Evolutionary conservation across 1,140 invertebrate species (phyloP).

Genomic region (Brachionus sp.): DNA sequence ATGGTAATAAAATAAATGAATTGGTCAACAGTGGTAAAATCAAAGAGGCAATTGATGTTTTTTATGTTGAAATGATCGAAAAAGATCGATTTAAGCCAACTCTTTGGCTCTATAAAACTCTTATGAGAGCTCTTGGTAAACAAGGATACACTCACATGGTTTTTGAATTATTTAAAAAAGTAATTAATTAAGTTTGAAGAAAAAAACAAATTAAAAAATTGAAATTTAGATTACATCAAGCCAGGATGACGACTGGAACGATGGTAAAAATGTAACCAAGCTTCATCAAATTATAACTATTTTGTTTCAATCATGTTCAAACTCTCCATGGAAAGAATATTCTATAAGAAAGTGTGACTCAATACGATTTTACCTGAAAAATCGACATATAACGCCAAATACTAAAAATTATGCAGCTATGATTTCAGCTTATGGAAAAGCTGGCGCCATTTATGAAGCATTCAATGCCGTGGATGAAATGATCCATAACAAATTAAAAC

Average conservation of each 20-base stretch:
- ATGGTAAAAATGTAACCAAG: background rate
- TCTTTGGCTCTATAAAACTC: slow-evolving; percentile 29
- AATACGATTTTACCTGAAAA: slow-evolving; percentile 19
- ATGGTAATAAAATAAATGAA: slow-evolving; percentile 34
- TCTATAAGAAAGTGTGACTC: slow-evolving; percentile 38
- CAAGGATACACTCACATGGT: slow-evolving; percentile 44
- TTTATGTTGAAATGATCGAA: slow-evolving; percentile 33
- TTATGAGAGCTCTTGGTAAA: slow-evolving; percentile 8
- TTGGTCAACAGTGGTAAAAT: slow-evolving; percentile 8
- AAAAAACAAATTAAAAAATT: background rate
- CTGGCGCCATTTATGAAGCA: slow-evolving; percentile 27
- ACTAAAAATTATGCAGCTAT: slow-evolving; percentile 21
- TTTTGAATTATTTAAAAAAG: slow-evolving; percentile 41
- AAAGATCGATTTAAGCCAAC: slow-evolving; percentile 34
- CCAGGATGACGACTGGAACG: slow-evolving; percentile 28
- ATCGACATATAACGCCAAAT: slow-evolving; percentile 32
- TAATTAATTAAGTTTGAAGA: background rate
- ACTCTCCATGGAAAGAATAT: slow-evolving; percentile 35
- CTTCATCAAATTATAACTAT: slow-evolving; percentile 35
- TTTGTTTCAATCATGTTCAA: slow-evolving; percentile 29
- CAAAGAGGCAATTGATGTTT: slow-evolving; percentile 25
- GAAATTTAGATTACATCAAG: background rate
- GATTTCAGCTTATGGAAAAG: slow-evolving; percentile 35
- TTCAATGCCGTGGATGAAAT: slow-evolving; percentile 43
- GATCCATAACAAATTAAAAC: slow-evolving; percentile 17